phyloP scores from a whole-genome alignment of 2,888 invertebrate species.

The Atrina japonica region DNA sequence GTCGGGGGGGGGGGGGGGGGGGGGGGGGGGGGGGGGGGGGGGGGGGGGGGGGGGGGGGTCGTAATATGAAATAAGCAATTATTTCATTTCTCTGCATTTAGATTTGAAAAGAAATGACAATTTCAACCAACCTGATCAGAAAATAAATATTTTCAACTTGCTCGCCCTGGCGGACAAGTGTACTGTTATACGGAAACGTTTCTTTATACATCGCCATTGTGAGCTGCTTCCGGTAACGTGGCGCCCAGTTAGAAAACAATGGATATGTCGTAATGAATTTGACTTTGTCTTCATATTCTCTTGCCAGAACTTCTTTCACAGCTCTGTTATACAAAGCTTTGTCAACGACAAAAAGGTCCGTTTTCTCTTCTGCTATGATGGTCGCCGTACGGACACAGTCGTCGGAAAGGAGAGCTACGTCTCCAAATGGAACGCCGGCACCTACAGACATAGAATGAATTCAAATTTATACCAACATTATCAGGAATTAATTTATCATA shows the following conservation, averaged over 20 bases:
- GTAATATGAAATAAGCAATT: no score
- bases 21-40: no score
- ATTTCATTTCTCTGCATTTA: no score
- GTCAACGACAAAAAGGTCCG: slow-evolving; percentile 79
- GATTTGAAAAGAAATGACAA: not conserved
- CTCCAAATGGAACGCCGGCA: slow-evolving; percentile 78
- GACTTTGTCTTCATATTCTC: slow-evolving; percentile 78
- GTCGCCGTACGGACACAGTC: slow-evolving; percentile 78
- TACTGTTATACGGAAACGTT: slow-evolving; percentile 71
- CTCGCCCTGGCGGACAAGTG: slow-evolving; percentile 76
- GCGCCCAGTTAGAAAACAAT: slow-evolving; percentile 76
- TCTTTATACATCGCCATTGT: slow-evolving; percentile 79
- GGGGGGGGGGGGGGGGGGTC: no score
- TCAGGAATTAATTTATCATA: no score
- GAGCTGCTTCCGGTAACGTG: slow-evolving; percentile 78
- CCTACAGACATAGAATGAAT: slow-evolving; percentile 65
- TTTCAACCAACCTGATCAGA: slow-evolving; percentile 71
- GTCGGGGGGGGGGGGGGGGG: no score
- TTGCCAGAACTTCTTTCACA: slow-evolving; percentile 74
- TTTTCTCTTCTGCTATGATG: slow-evolving; percentile 75
- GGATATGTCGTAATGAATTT: slow-evolving; percentile 73
- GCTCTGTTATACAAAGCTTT: slow-evolving; percentile 76
- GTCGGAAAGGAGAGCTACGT: slow-evolving; percentile 78
- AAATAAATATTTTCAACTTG: slow-evolving; percentile 75
- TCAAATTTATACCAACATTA: no score